These are phyloP conservation scores for Masnerella sp. DNA, from an alignment of 2,888 invertebrate species.

Conservation along the genomic window DNA sequence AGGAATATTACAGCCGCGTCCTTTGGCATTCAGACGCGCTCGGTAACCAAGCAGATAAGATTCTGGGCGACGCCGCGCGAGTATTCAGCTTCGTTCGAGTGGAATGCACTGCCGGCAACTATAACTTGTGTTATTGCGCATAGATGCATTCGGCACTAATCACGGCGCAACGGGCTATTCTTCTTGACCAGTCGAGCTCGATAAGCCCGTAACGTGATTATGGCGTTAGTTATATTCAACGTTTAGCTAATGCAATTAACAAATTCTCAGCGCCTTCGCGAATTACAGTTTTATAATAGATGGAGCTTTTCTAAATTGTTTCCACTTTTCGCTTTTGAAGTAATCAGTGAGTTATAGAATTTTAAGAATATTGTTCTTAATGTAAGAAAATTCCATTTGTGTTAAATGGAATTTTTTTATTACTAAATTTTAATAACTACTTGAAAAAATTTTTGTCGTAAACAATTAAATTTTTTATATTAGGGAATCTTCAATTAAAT, in stretches of 20 bases:
- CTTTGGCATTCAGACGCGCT: constrained; percentile 39
- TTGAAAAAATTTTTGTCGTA: too few relatives aligned
- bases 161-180: constrained; percentile 12
- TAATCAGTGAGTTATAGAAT: too few relatives aligned
- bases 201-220: constrained; percentile 20
- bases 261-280: constrained; percentile 16
- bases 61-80: constrained; percentile 27
- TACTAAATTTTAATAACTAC: too few relatives aligned
- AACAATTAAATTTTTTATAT: too few relatives aligned
- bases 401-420: too few relatives aligned
- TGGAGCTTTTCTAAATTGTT: too few relatives aligned
- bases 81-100: constrained; percentile 44
- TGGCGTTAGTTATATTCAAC: constrained; percentile 8
- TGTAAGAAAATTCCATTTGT: too few relatives aligned
- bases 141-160: constrained; percentile 39
- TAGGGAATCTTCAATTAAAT: too few relatives aligned
- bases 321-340: too few relatives aligned
- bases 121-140: constrained; percentile 31
- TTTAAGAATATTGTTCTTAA: too few relatives aligned
- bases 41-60: constrained; percentile 51
- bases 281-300: too few relatives aligned
- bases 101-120: constrained; percentile 26
- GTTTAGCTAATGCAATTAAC: constrained; percentile 16
- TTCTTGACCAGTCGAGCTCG: constrained; percentile 26
- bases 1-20: constrained; percentile 17